Conservation (phyloP, 1,140 invertebrate species). For the Pseudachorutes palmiensis region DNA sequence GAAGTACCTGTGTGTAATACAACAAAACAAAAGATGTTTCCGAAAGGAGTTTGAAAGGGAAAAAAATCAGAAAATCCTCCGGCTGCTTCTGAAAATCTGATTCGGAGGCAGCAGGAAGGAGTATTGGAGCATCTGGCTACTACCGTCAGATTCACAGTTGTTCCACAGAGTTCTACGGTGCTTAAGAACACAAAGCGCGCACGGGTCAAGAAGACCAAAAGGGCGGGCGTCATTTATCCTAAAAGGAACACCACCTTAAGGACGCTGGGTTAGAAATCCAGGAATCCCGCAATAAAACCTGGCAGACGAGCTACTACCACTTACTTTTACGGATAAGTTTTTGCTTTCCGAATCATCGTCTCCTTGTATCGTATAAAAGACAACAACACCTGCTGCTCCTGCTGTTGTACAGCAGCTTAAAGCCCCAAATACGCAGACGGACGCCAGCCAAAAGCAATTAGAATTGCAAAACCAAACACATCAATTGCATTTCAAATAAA, state of each 20-base stretch:
- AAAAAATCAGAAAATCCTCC: too few species aligned
- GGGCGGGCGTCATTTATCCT: too few species aligned
- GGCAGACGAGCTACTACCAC: background rate
- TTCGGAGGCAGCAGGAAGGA: too few species aligned
- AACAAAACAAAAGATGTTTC: too few species aligned
- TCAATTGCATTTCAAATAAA: background rate
- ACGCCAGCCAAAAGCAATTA: background rate
- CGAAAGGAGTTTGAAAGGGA: too few species aligned
- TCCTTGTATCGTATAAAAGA: too few species aligned
- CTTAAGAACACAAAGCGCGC: background rate
- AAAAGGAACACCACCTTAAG: background rate
- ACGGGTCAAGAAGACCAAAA: background rate
- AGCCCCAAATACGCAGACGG: background rate
- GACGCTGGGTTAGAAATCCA: too few species aligned
- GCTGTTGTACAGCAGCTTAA: background rate
- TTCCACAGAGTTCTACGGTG: background rate
- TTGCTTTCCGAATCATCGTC: background rate
- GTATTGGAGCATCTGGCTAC: background rate
- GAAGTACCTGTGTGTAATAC: too few species aligned
- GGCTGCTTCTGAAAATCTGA: too few species aligned
- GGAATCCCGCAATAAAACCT: background rate
- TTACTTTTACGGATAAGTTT: background rate
- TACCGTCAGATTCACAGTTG: background rate
- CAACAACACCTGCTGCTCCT: background rate
- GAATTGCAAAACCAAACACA: slow-evolving; percentile 1